Evolutionary conservation across 1,140 invertebrate species (phyloP).

Genomic region (Nymphalis io): DNA sequence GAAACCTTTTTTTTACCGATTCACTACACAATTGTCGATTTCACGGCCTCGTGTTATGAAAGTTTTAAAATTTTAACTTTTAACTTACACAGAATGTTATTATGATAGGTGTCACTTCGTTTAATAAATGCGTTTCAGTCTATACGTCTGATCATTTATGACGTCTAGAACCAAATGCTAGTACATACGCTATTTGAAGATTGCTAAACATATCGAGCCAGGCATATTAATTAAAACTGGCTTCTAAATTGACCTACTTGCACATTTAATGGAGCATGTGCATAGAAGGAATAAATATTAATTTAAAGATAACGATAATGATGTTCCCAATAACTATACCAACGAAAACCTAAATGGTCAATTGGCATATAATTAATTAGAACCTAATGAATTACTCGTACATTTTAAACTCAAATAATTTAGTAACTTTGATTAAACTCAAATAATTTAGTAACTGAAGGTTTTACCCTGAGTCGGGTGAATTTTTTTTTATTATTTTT

Average conservation of each 20-base stretch:
- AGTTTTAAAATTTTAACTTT: not conserved
- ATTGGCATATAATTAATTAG: not conserved
- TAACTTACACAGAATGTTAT: not conserved
- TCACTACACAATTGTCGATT: not conserved
- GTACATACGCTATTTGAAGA: conserved; percentile 12
- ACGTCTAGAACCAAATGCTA: conserved; percentile 10
- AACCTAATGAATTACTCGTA: not conserved
- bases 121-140: not conserved
- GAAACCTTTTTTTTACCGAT: not conserved
- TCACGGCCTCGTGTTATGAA: not conserved
- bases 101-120: not conserved
- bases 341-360: not conserved
- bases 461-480: no score
- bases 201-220: conserved; percentile 51
- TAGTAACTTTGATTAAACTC: not conserved
- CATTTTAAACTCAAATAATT: not conserved
- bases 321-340: not conserved
- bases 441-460: not conserved
- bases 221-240: conserved; percentile 61
- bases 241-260: conserved; percentile 49
- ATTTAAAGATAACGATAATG: conserved; percentile 3
- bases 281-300: conserved; percentile 19
- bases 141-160: not conserved
- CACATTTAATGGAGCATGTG: conserved; percentile 44
- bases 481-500: no score